Evolutionary conservation across 2,113 vertebrate species (phyloP).

Genomic region (Raja brachyura): DNA sequence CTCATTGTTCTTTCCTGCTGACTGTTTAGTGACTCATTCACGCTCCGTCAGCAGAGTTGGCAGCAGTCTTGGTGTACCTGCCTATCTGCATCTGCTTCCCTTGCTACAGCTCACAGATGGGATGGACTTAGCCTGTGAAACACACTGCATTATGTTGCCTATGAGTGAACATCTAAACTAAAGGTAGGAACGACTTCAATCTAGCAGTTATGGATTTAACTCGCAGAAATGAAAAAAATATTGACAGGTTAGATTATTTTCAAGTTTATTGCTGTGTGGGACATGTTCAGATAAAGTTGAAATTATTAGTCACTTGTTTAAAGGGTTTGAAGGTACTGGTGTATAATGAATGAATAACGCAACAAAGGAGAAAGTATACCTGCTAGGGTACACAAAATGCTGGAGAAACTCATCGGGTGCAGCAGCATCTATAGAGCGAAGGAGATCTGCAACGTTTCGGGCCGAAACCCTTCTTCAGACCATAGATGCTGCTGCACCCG

Average conservation of each 20-base stretch:
- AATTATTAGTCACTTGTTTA: neutral
- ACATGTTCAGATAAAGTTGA: neutral
- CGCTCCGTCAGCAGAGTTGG: neutral
- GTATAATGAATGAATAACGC: neutral
- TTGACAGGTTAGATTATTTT: neutral
- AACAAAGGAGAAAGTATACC: neutral
- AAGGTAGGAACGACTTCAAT: neutral
- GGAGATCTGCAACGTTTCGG: no score
- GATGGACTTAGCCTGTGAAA: slow-evolving; percentile 7
- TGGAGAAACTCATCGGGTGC: no score
- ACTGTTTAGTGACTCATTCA: neutral
- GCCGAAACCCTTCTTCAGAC: no score
- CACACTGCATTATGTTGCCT: neutral
- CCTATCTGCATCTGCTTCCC: neutral
- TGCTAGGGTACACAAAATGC: no score
- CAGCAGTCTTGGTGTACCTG: slow-evolving; percentile 15
- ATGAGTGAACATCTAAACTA: neutral
- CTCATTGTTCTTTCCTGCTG: slow-evolving; percentile 7
- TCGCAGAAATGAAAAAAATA: neutral
- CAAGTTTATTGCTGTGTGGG: neutral
- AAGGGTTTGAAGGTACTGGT: neutral
- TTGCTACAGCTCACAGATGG: neutral
- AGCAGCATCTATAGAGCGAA: no score
- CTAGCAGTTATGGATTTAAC: neutral
- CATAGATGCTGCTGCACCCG: no score